phyloP scores from a whole-genome alignment of 2,797 vertebrate species.

The Enteromius unitaeniatus region DNA sequence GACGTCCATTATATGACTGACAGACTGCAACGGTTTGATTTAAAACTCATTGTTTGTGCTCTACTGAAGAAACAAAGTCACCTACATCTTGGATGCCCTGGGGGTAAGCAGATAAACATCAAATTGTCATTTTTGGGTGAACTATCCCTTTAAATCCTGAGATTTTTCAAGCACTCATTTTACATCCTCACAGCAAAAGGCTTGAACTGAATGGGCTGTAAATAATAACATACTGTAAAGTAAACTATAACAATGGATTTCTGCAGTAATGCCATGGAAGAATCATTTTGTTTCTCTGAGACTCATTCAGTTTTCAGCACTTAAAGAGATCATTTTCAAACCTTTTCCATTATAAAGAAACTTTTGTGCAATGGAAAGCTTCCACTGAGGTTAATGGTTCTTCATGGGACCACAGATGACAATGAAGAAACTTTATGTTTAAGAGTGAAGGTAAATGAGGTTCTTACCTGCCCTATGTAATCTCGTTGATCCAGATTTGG shows the following conservation, averaged over 20 bases:
- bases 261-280: neutral
- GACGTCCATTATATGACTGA: too few species aligned
- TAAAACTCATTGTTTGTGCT: too few species aligned
- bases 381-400: neutral
- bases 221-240: neutral
- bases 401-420: neutral
- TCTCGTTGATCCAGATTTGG: slow-evolving; percentile 14
- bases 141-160: neutral
- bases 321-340: neutral
- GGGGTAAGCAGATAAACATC: too few species aligned
- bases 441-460: neutral
- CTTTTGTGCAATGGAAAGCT: neutral
- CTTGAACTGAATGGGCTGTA: neutral
- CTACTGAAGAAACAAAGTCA: too few species aligned
- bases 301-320: neutral
- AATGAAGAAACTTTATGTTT: neutral
- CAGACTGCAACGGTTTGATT: too few species aligned
- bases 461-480: slow-evolving; percentile 18
- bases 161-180: neutral
- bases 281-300: neutral
- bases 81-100: too few species aligned
- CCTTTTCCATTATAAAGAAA: neutral
- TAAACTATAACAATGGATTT: neutral
- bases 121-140: too few species aligned
- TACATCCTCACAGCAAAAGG: neutral